Evolutionary conservation across 2,113 vertebrate genomes (phyloP), one percentile per base, ranked within the genome.

Genomic region (Dascyllus trimaculatus): DNA sequence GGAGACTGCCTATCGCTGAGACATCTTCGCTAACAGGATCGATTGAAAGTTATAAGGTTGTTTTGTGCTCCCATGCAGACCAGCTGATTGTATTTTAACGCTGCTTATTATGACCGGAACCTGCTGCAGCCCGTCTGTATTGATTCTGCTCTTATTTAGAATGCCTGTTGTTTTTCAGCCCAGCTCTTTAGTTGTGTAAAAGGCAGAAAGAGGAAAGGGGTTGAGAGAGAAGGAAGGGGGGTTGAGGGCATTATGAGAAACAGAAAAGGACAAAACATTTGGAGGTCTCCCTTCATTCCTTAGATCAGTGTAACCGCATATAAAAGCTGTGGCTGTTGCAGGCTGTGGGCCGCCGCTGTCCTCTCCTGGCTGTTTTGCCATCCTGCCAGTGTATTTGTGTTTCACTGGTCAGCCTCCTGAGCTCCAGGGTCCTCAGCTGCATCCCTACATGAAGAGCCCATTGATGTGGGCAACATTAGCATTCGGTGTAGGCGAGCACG

Each of bases 381-480:
- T 48, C 58, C 69, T 71, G 46, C 75, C 54, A 78, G 66, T 86
- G 51, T 81, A 58, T 88, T 74, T 76, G 80, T 70, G 84, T 66
- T 81, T 72, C 25, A 18, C 78, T 75, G 80, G 87, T 88, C 85
- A 78, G 87, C 74, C 79, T 84, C 77, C 29, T 35, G 61, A 90
- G 83, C 74, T 81, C 63, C 81, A 57, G 85, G 79, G 40, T 77
- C 69, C 72, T 53, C 54, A 46, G 75, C 79, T 74, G 75, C 63
- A 73, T 85, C 71, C 65, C 69, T 26, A 66, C 85, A 87, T 92
- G 87, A 89, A 83, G 77, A 88, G 88, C 51, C 83, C 85, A 91
- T 94, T 93, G 91, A 92, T 87, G 75, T 69, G 35, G 82, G 54
- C 76, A 43, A 29, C 91, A 94, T 95, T 95, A 92, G 90, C 91